Percentiles rank a stretch among this genome's conserved stretches.
Evolutionary conservation across 1,140 invertebrate species (phyloP).

Genomic region (Littorina saxatilis): DNA sequence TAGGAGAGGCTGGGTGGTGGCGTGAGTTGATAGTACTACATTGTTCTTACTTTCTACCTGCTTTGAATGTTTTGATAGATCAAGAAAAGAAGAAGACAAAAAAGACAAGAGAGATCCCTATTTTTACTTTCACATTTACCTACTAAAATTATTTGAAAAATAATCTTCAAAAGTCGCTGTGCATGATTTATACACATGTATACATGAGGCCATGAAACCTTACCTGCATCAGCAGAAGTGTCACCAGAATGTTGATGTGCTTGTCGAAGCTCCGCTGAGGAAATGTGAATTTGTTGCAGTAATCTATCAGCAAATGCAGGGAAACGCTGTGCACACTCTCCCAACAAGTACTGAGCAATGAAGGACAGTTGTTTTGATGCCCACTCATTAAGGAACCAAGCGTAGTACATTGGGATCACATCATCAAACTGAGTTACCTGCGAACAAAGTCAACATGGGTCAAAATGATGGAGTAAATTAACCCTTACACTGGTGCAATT

Average conservation of each 20-base stretch:
- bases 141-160: no score
- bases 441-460: neutral
- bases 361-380: constrained; percentile 49
- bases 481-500: no score
- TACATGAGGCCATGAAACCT: no score
- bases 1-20: no score
- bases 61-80: neutral
- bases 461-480: no score
- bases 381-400: constrained; percentile 72
- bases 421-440: constrained; percentile 60
- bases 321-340: constrained; percentile 47
- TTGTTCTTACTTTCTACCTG: no score
- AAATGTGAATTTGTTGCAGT: constrained; percentile 10
- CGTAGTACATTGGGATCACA: constrained; percentile 71
- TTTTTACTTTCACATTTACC: no score
- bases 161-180: no score
- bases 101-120: no score
- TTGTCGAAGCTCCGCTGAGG: neutral
- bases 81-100: neutral
- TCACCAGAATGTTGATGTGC: neutral
- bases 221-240: neutral
- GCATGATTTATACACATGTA: no score
- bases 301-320: constrained; percentile 42
- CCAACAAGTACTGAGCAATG: constrained; percentile 39
- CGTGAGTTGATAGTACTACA: no score